Conservation (phyloP, 2,113 vertebrate genomes). For the Empidonax traillii region DNA sequence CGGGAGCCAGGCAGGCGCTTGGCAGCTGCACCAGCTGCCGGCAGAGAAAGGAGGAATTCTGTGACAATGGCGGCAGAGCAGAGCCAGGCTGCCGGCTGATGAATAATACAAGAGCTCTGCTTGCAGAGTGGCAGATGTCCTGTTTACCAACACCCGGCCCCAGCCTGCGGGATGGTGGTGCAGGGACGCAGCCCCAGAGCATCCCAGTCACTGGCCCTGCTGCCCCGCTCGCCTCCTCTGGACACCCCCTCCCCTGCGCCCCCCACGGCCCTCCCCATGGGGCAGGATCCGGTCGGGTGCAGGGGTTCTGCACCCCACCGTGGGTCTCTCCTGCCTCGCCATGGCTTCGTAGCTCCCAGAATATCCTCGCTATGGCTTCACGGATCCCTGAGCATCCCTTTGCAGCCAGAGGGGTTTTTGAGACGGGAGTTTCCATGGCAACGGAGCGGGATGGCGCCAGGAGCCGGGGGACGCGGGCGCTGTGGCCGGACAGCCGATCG, state of each 20-base stretch:
- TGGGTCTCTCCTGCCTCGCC: accelerated
- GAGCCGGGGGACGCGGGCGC: neutral
- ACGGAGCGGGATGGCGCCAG: neutral
- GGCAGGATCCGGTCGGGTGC: neutral
- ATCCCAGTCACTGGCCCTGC: neutral
- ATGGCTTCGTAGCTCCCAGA: neutral
- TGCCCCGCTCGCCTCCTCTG: accelerated
- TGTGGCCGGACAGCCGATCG: neutral
- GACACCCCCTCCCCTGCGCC: accelerated
- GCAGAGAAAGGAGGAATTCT: neutral
- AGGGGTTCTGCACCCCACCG: neutral
- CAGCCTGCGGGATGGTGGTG: neutral
- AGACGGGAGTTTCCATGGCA: slow-evolving; percentile 30
- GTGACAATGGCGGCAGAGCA: slow-evolving; percentile 12
- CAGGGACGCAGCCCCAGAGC: neutral
- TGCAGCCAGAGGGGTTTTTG: neutral
- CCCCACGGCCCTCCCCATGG: neutral
- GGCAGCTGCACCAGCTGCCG: slow-evolving; percentile 6
- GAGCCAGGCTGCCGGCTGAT: neutral
- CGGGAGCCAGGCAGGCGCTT: neutral
- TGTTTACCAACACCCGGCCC: neutral
- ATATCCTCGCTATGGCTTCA: neutral
- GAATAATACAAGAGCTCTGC: slow-evolving; percentile 22
- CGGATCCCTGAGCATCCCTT: neutral
- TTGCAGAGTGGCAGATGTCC: neutral